Evolutionary conservation across 2,797 vertebrate genomes (phyloP).

Genomic region (Meda fulgida): DNA sequence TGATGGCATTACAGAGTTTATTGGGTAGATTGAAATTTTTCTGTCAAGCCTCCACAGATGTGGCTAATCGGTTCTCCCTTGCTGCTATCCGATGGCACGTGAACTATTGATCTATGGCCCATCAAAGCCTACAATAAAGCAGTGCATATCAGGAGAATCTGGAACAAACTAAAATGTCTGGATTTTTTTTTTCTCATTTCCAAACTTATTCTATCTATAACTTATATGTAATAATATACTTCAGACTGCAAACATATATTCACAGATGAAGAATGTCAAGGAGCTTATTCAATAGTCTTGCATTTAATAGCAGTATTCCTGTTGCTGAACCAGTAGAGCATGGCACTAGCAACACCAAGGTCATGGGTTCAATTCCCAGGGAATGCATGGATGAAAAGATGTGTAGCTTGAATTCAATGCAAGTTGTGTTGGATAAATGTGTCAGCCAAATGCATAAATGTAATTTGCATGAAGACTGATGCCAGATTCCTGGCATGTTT

Average conservation of each 20-base stretch:
- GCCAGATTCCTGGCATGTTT: constrained; percentile 10
- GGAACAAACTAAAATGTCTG: background rate
- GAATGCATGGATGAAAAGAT: background rate
- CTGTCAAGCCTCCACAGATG: constrained; percentile 25
- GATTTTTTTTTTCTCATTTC: background rate
- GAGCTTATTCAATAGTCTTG: background rate
- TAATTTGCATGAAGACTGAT: background rate
- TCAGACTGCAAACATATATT: background rate
- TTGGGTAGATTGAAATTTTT: constrained; percentile 8
- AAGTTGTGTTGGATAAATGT: background rate
- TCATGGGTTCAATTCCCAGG: background rate
- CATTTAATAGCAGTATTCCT: constrained; percentile 10
- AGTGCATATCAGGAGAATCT: background rate
- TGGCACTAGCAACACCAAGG: background rate
- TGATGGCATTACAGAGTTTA: background rate
- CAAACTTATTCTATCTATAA: background rate
- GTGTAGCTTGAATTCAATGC: background rate
- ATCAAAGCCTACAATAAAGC: constrained; percentile 2
- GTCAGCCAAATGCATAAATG: background rate
- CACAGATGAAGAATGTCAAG: background rate
- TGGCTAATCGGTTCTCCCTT: constrained; percentile 12
- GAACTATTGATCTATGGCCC: constrained; percentile 24
- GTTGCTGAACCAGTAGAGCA: background rate
- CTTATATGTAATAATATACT: too few relatives aligned
- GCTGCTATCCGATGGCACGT: background rate